Base-by-base conservation (phyloP, 2,888 invertebrate species). In the Ceramica pisi region DNA sequence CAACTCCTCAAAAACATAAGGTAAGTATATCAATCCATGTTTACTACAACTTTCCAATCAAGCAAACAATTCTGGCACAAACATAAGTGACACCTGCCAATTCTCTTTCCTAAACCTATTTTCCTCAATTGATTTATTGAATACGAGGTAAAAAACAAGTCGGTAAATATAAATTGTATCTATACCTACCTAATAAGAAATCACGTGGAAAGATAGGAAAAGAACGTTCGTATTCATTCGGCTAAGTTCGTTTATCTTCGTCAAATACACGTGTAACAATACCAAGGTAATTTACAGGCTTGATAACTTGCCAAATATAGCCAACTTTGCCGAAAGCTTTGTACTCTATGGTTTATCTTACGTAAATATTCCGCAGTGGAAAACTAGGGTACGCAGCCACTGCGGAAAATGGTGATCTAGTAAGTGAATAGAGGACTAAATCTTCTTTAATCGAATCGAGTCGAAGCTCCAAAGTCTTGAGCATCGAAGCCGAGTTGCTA, bases 251-350 rank as follows among this genome's bases (percentile, higher is more conserved):
- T 64, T 60, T 31, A 51, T 61, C 48, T 64, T 56, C 48, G 46
- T 61, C n/a, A 62, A 50, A 21, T 23, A 51, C 41, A 75, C 23
- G 26, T 38, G 16, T 35, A 14, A 46, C 12, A 51, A 41, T 67
- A 53, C 51, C 38, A 53, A 48, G 46, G 57, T 63, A 56, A 68
- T 67, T 50, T 63, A 10, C n/a, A 61, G 48, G 46, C 41, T 80
- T 80, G 80, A 80, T 80, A 71, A 68, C 71, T 71, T 80, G 79
- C 79, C 79, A 80, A 80, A 66, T 38, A 21, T 46, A 16, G 16
- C 41, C 1, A 66, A 62, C 44, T 62, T 62, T 56, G 16, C 48
- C 10, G 31, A 69, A 46, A 41, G 61, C 14, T 70, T 62, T 19
- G 23, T 48, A 57, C 61, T 63, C 35, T 26, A 51, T 75, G 67